phyloP scores from a whole-genome alignment of 2,888 invertebrate genomes.

The Drosophila koepferae region DNA sequence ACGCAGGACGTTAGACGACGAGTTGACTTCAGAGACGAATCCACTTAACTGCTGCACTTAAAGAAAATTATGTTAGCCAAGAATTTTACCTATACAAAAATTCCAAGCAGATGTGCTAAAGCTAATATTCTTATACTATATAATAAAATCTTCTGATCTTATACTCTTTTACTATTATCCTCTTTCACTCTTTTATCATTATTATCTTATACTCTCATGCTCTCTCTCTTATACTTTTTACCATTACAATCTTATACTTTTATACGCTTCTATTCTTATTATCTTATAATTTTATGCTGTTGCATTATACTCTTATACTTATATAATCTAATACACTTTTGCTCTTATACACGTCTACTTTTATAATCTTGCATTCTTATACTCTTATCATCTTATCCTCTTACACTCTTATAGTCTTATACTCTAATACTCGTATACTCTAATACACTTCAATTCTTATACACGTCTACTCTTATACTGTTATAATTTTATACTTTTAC shows the following conservation, averaged over 20 bases:
- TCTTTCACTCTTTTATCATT: not conserved
- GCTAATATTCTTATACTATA: not conserved
- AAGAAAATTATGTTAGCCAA: not conserved
- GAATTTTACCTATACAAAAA: not conserved
- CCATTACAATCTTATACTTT: not conserved
- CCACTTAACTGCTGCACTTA: conserved; percentile 31
- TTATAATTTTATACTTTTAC: too few species aligned
- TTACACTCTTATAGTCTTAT: not conserved
- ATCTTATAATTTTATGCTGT: not conserved
- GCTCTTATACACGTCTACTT: not conserved
- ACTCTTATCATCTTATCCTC: too few species aligned
- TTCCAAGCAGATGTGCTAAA: too few species aligned
- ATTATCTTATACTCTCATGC: too few species aligned
- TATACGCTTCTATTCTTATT: not conserved
- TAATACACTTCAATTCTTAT: not conserved
- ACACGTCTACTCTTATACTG: not conserved
- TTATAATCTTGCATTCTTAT: too few species aligned
- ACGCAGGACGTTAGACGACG: not conserved
- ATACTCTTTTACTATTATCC: not conserved
- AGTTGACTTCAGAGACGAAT: conserved; percentile 20
- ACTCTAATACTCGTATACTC: not conserved
- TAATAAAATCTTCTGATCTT: too few species aligned
- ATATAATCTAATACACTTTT: not conserved
- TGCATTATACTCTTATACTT: not conserved
- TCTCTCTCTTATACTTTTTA: not conserved